A percentile compares a stretch with the other conserved stretches of the same genome.
phyloP scores from a whole-genome alignment of 2,113 vertebrate genomes.

The Girardinichthys multiradiatus region DNA sequence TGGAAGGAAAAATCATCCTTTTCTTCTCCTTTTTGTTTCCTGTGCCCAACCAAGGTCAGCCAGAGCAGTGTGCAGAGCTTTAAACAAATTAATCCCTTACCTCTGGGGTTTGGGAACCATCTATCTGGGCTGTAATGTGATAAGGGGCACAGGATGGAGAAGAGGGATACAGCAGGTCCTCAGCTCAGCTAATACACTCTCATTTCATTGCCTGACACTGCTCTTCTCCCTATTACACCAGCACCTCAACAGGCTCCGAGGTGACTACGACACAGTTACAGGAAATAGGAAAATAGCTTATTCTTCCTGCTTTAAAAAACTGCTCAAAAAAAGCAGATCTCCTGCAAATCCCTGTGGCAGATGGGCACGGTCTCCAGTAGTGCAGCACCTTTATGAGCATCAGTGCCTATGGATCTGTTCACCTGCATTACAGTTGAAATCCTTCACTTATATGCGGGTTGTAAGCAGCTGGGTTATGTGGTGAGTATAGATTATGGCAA shows the following conservation, averaged over 20 bases:
- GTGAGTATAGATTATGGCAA: constrained; percentile 27
- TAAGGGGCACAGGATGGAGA: constrained; percentile 66
- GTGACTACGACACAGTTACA: constrained; percentile 42
- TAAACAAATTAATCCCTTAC: constrained; percentile 79
- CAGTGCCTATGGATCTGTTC: constrained; percentile 14
- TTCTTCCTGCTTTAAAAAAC: constrained; percentile 50
- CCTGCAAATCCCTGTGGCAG: constrained; percentile 50
- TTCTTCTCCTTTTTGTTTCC: not conserved
- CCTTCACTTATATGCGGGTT: constrained; percentile 31
- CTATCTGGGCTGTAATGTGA: constrained; percentile 74
- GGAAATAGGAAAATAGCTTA: constrained; percentile 41
- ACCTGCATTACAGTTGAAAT: constrained; percentile 21
- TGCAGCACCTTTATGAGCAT: constrained; percentile 36
- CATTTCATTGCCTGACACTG: constrained; percentile 67
- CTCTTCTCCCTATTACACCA: constrained; percentile 50
- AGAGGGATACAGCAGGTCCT: constrained; percentile 57
- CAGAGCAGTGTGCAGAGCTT: constrained; percentile 65
- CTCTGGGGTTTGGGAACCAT: constrained; percentile 69
- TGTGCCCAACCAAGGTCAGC: constrained; percentile 68
- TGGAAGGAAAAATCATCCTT: constrained; percentile 22
- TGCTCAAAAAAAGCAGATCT: constrained; percentile 49
- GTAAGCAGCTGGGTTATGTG: constrained; percentile 21
- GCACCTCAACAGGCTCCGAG: constrained; percentile 37
- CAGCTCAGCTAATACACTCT: constrained; percentile 49
- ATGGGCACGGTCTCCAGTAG: constrained; percentile 17